Base-by-base conservation (phyloP, 2,888 invertebrate species). In the Gymnosoma rotundatum region DNA sequence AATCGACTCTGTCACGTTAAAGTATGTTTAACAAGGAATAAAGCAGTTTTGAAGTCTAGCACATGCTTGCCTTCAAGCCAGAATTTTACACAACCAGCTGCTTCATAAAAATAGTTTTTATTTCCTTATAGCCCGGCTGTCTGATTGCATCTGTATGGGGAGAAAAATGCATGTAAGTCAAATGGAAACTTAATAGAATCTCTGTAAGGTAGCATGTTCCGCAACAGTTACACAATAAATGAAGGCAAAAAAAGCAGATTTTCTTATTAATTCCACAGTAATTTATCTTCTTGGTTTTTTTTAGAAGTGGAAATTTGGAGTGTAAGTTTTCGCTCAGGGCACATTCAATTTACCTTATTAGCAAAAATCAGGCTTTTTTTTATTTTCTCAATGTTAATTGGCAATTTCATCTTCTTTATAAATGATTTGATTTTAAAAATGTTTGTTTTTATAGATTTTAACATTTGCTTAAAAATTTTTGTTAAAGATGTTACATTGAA, bases 11-110 rank as follows among this genome's bases (percentile, higher is more conserved):
- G 60, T 16, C n/a, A 9, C 48, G 9, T n/a, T 48, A 9, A 20
- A 45, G 18, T 64, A 3, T 38, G 14, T 38, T 38, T 60, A 79
- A 45, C 21, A 66, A 25, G 20, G 45, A 50, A 72, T 56, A 64
- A 72, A 52, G 50, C 66, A 56, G n/a, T 66, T 66, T 73, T 72
- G 58, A 66, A 79, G 58, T 66, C 20, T 73, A 67, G 73, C 79
- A 79, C 73, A 79, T 79, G 73, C 73, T n/a, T 73, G 79, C 79
- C 79, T 54, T 54, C 42, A 67, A 66, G 79, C 73, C 52, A 73
- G 16, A 32, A 60, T 60, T 79, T 20, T 58, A 52, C 25, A 32
- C 52, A 79, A 60, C 38, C 79, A 79, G 72, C 64, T 79, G 79
- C 79, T 79, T 6, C 14, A 45, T n/a, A 67, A 52, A 45, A 73